Base-by-base conservation (phyloP, 2,797 vertebrate species). In the Enteromius unitaeniatus region DNA sequence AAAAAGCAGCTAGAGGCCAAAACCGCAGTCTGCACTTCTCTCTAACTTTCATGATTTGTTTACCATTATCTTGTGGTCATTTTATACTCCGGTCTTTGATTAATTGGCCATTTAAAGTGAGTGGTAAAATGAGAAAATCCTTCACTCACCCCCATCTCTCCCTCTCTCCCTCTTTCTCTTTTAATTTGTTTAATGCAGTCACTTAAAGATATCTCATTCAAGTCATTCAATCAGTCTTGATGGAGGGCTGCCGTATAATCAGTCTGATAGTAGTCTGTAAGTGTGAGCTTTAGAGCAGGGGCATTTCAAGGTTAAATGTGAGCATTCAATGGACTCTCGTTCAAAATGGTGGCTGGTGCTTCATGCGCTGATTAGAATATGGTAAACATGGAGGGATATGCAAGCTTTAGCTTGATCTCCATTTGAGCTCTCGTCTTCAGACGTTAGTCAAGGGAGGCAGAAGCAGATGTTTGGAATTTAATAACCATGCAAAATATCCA, bases 391-490 rank as follows among this genome's bases (percentile, higher is more conserved):
- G 91, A 92, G 87, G 84, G 89, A 89, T 89, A 89, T 86, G 91
- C 84, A 85, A 83, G 85, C 78, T 21, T 82, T 21, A 87, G 90
- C 92, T 93, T 93, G 92, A 94, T 93, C 92, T 92, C 90, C 87
- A 89, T 91, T 92, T 93, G 91, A 92, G 93, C 90, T 91, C 90
- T 85, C 81, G 89, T 93, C 91, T 90, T 91, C 92, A 91, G 91
- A 91, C 86, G 88, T 88, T 85, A 88, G 91, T 92, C 92, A 88
- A 88, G 84, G 92, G 92, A 92, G 90, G 89, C 90, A 81, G 91
- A 90, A 92, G 89, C 89, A 91, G 85, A 91, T 87, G 92, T 92
- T 91, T 94, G 90, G 86, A 92, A 92, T 93, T 93, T 92, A 94
- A 89, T 89, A 91, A 90, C 88, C 89, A 84, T 88, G 90, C 89